These are phyloP conservation scores for Heterotilapia buettikoferi DNA, from an alignment of 2,113 vertebrate species.

Conservation along the genomic window DNA sequence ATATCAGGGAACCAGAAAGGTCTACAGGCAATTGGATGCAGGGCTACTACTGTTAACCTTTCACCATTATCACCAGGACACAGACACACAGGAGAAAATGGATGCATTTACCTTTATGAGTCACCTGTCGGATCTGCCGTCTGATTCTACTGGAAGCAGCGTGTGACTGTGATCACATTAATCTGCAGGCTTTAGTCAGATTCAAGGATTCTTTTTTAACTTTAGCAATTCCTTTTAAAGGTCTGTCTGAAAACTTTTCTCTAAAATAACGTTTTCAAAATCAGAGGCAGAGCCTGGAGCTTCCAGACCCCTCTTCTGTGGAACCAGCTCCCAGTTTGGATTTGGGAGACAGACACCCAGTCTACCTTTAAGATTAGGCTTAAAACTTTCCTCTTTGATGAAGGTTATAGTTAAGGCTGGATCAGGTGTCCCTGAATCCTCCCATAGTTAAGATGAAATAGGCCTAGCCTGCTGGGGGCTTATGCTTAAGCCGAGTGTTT, in stretches of 20 bases:
- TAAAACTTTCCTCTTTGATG: not conserved
- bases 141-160: not conserved
- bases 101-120: not conserved
- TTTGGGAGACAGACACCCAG: not conserved
- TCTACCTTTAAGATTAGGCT: not conserved
- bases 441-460: not conserved
- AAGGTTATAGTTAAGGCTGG: not conserved
- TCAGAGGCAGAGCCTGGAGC: not conserved
- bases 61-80: not conserved
- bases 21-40: not conserved
- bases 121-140: not conserved
- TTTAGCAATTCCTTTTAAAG: not conserved
- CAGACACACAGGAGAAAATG: not conserved
- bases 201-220: not conserved
- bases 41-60: not conserved
- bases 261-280: not conserved
- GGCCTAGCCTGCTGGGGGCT: not conserved
- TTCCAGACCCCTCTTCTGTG: not conserved
- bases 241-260: constrained; percentile 2
- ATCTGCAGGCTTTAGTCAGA: not conserved
- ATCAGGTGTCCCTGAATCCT: not conserved
- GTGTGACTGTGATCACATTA: not conserved
- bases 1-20: not conserved
- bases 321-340: not conserved
- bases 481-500: not conserved